Conservation (phyloP, 2,113 vertebrate genomes). For the Pollimyrus isidori region DNA sequence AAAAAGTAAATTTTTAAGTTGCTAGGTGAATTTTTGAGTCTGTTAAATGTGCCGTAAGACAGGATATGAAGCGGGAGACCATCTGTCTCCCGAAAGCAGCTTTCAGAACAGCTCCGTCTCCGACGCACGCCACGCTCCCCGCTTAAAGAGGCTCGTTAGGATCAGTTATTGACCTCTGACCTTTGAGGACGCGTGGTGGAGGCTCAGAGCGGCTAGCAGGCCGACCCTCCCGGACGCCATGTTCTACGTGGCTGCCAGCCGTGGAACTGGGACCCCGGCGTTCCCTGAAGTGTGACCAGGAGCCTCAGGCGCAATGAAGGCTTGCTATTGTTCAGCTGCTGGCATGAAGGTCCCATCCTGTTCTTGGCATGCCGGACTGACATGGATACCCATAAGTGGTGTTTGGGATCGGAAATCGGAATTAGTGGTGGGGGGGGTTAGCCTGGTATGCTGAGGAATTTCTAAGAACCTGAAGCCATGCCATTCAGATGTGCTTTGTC, state of each 20-base stretch:
- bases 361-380: conserved; percentile 3
- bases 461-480: conserved; percentile 44
- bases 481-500: conserved; percentile 18
- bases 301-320: background rate
- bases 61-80: background rate
- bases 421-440: conserved; percentile 27
- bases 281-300: background rate
- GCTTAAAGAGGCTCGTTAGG: background rate
- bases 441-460: conserved; percentile 44
- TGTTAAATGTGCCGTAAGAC: background rate
- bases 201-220: background rate
- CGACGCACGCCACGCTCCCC: background rate
- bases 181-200: conserved; percentile 14
- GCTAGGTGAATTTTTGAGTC: background rate
- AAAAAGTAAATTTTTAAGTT: background rate
- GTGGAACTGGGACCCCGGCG: background rate
- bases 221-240: background rate
- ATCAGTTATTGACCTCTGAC: conserved; percentile 46
- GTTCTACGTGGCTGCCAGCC: background rate
- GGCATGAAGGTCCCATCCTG: conserved; percentile 1
- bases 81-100: background rate
- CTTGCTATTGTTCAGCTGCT: background rate
- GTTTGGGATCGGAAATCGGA: conserved; percentile 50
- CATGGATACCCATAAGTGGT: conserved; percentile 45
- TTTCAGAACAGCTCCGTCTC: background rate